These are phyloP conservation scores for Lemur catta DNA, from an alignment of 2,797 vertebrate genomes.

Conservation along the genomic window DNA sequence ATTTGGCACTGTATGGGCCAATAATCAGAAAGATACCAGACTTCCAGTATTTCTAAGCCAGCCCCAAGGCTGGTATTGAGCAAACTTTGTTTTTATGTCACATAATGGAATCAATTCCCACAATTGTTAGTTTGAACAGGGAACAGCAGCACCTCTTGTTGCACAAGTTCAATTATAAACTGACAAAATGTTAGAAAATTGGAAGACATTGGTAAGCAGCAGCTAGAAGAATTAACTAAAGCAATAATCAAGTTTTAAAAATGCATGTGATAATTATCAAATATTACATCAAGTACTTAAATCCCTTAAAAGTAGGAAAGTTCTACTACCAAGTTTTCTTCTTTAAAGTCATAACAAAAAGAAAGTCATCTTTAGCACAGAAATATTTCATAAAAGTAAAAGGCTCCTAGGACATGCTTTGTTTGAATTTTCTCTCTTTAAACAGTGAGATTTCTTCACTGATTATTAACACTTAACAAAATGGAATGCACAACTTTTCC, in stretches of 20 bases:
- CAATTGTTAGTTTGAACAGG: neutral
- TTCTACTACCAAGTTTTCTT: neutral
- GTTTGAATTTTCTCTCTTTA: neutral
- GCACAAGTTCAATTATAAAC: conserved; percentile 9
- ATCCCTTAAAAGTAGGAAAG: neutral
- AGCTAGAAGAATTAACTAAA: conserved; percentile 4
- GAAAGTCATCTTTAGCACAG: neutral
- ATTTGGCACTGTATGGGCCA: neutral
- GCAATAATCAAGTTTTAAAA: neutral
- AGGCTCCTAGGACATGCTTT: neutral
- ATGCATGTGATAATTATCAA: neutral
- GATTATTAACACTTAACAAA: neutral
- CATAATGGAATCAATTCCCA: neutral
- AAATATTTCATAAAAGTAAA: neutral
- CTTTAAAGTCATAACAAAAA: conserved; percentile 34
- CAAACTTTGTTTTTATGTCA: neutral
- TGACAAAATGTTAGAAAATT: neutral
- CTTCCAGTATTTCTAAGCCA: neutral
- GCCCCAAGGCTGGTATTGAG: neutral
- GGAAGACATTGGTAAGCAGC: neutral
- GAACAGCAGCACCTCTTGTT: neutral
- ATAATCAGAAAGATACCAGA: neutral
- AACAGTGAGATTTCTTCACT: neutral
- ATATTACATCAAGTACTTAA: neutral
- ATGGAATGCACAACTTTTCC: neutral